These are phyloP conservation scores for Antheraea mylitta DNA, from an alignment of 1,140 invertebrate species.

Conservation along the genomic window DNA sequence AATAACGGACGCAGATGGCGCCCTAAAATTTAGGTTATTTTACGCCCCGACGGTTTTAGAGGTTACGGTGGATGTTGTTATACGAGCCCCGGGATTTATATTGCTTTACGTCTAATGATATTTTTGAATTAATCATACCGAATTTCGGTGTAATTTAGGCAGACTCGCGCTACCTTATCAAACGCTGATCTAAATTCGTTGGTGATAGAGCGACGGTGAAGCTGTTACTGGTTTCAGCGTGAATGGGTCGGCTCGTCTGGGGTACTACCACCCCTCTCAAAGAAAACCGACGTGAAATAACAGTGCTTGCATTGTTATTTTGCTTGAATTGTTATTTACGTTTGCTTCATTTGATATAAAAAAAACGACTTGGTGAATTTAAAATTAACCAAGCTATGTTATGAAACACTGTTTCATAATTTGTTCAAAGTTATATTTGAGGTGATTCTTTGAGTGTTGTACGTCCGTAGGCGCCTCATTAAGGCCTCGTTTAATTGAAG, in stretches of 20 bases:
- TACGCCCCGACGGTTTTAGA: conserved; percentile 3
- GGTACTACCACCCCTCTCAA: too few relatives aligned
- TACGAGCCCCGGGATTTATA: not conserved
- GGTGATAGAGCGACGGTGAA: too few relatives aligned
- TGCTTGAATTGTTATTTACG: too few relatives aligned
- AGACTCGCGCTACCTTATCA: not conserved
- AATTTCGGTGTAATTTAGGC: too few relatives aligned
- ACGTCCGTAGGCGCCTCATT: too few relatives aligned
- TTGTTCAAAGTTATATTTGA: too few relatives aligned
- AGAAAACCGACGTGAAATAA: too few relatives aligned
- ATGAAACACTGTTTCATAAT: not conserved
- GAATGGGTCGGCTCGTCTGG: too few relatives aligned
- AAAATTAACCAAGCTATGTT: not conserved
- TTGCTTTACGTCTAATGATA: not conserved
- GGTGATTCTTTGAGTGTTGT: too few relatives aligned
- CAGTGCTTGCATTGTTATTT: too few relatives aligned
- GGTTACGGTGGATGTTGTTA: conserved; percentile 9
- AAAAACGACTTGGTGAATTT: not conserved
- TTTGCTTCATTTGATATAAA: too few relatives aligned
- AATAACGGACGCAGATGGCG: conserved; percentile 12
- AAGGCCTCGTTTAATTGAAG: not conserved
- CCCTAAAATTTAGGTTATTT: conserved; percentile 6
- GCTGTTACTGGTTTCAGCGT: too few relatives aligned
- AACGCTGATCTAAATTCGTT: not conserved
- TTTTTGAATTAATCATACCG: not conserved